These are phyloP conservation scores for Vanacampus margaritifer DNA, from an alignment of 2,113 vertebrate genomes.

Conservation along the genomic window DNA sequence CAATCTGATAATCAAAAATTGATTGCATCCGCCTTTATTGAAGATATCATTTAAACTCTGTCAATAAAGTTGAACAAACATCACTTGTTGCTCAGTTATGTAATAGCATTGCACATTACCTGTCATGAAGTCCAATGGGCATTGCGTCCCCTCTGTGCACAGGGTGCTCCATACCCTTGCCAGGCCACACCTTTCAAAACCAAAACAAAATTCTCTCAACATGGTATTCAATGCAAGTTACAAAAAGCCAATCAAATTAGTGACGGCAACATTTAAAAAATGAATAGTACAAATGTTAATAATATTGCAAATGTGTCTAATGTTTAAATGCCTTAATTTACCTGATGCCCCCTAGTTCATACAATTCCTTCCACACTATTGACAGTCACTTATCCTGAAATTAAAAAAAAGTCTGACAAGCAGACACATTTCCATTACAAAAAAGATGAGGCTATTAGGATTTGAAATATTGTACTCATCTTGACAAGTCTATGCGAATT, in stretches of 20 bases:
- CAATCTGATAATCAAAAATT: neutral
- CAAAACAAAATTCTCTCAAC: neutral
- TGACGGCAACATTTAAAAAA: neutral
- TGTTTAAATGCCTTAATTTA: neutral
- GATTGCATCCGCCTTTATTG: neutral
- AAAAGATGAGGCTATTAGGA: neutral
- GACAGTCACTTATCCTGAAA: neutral
- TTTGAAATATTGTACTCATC: neutral
- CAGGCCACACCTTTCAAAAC: constrained; percentile 10
- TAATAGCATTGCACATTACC: constrained; percentile 61
- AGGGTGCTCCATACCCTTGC: constrained; percentile 81
- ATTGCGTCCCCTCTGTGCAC: constrained; percentile 81
- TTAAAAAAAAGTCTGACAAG: neutral
- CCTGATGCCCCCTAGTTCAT: neutral
- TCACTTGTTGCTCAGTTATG: neutral
- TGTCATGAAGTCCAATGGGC: constrained; percentile 78
- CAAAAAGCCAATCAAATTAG: neutral
- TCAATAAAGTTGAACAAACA: neutral
- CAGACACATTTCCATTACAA: neutral
- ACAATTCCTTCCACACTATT: neutral
- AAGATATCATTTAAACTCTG: neutral
- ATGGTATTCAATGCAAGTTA: neutral
- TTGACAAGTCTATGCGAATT: neutral
- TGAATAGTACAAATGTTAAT: neutral
- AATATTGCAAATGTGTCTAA: neutral